phyloP scores from a whole-genome alignment of 2,888 invertebrate genomes.

The Diadromus collaris region DNA sequence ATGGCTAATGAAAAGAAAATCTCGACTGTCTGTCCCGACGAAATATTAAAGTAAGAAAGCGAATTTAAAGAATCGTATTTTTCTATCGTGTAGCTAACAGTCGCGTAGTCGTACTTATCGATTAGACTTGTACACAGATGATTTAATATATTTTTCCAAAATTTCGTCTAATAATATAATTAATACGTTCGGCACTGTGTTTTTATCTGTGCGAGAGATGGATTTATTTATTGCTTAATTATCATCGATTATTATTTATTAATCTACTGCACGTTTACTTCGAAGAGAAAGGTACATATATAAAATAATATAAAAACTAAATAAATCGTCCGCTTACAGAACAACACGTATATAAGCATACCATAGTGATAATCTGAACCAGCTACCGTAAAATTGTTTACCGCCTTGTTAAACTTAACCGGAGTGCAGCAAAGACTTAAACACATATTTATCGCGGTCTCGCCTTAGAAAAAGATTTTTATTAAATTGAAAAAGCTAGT shows the following conservation, averaged over 20 bases:
- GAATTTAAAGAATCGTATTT: conserved; percentile 64
- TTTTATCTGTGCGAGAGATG: neutral
- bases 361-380: neutral
- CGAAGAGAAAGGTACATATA: neutral
- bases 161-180: conserved; percentile 26
- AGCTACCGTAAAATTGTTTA: conserved; percentile 16
- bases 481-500: conserved; percentile 62
- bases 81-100: conserved; percentile 65
- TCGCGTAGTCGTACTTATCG: conserved; percentile 42
- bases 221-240: conserved; percentile 39
- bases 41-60: conserved; percentile 22
- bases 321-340: conserved; percentile 23
- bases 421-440: conserved; percentile 52
- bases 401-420: conserved; percentile 39
- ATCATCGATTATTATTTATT: conserved; percentile 47
- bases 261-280: conserved; percentile 18
- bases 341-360: neutral
- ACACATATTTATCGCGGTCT: conserved; percentile 49
- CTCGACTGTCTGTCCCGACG: conserved; percentile 11
- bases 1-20: conserved; percentile 7
- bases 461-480: conserved; percentile 55
- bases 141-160: conserved; percentile 51
- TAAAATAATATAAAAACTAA: conserved; percentile 1
- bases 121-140: conserved; percentile 38
- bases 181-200: conserved; percentile 5